Base-by-base conservation (phyloP, 2,888 invertebrate genomes). In the Leucania comma region DNA sequence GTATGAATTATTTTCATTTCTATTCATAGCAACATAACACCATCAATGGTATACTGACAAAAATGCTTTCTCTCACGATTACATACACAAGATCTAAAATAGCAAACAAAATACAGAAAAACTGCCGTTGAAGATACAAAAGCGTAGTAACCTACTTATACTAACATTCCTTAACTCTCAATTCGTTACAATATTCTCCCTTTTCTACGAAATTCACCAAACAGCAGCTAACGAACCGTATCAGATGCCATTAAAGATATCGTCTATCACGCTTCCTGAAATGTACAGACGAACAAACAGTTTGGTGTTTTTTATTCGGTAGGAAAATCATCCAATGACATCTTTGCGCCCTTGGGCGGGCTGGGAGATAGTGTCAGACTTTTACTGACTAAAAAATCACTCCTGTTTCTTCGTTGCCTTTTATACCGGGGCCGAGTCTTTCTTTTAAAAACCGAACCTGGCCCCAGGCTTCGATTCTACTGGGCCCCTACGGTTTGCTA, bases 201-300 rank as follows among this genome's bases (percentile, higher is more conserved):
- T 74, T 50, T 58, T 38, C 22, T 24, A 35, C 32, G 48, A 66
- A 68, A 59, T 60, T 57, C 57, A 56, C 57, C 29, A 51, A 50
- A 72, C 59, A 54, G 26, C 59, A 48, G 14, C 58, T 83, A 84
- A 80, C 78, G 83, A 83, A 76, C 78, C 73, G 51, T 72, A 65
- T 53, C 72, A 24, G 67, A 80, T 72, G 62, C 73, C 71, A 84
- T 80, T 82, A 80, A 26, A 76, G 71, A 64, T 82, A 78, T 74
- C 74, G 68, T 74, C 72, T 66, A 71, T 79, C 81, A 66, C 48
- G n/a, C 46, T 62, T 42, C 26, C 54, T 58, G 29, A 65, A 53
- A 72, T n/a, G 53, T 59, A 65, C 22, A 57, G 24, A 12, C n/a
- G 5, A 24, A 12, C 4, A n/a, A 54, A 46, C 3, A 17, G 29